Conservation (phyloP, 2,797 vertebrate genomes). For the Macropus fuliginosus region DNA sequence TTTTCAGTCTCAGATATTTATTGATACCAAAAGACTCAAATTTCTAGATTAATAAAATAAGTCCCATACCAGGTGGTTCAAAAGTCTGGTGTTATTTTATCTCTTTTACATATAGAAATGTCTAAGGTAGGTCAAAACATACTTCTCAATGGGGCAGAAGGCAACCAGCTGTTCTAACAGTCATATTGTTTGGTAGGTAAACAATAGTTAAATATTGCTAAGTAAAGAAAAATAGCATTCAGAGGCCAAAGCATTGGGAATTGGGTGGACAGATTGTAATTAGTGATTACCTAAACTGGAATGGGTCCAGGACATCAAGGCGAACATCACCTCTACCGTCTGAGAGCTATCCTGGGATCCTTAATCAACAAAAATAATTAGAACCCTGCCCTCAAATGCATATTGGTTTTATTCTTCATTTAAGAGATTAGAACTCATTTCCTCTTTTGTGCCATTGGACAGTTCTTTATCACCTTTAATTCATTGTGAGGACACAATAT, state of each 20-base stretch:
- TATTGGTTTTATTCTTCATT: constrained; percentile 37
- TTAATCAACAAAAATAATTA: constrained; percentile 73
- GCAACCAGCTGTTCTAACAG: constrained; percentile 56
- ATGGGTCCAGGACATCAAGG: constrained; percentile 74
- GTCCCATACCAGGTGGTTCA: background rate
- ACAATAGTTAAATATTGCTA: constrained; percentile 72
- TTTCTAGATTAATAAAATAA: background rate
- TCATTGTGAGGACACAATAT: constrained; percentile 43
- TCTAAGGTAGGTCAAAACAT: constrained; percentile 31
- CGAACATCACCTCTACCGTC: constrained; percentile 71
- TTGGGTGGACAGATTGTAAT: constrained; percentile 77
- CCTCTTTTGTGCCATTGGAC: constrained; percentile 44
- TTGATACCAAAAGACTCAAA: background rate
- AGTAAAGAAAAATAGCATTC: constrained; percentile 69
- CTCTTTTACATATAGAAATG: constrained; percentile 11
- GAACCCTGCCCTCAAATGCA: background rate
- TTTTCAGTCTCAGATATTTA: background rate
- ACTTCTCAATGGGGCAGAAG: background rate
- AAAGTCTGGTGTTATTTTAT: background rate
- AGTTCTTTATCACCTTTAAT: constrained; percentile 27
- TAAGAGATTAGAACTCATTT: constrained; percentile 60
- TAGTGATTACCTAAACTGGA: constrained; percentile 77
- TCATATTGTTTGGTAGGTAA: constrained; percentile 30
- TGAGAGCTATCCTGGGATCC: constrained; percentile 68
- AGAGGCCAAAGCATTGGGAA: constrained; percentile 66